A percentile compares a stretch with the other conserved stretches of the same genome.
Evolutionary conservation across 2,888 invertebrate genomes (phyloP).

Genomic region (Thecophora atra): DNA sequence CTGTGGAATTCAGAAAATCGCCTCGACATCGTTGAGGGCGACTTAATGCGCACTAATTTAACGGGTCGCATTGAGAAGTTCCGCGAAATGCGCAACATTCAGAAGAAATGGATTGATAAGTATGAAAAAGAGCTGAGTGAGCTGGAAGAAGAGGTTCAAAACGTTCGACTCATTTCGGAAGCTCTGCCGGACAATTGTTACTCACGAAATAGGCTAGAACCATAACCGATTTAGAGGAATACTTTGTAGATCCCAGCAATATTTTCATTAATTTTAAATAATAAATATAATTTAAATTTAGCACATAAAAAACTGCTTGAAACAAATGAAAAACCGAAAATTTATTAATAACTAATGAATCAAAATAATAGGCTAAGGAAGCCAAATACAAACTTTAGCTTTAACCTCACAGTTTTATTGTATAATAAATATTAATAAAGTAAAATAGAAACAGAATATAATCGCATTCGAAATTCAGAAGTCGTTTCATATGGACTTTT

Average conservation of each 20-base stretch:
- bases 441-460: too few relatives aligned
- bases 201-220: constrained; percentile 79
- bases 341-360: background rate
- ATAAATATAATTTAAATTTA: background rate
- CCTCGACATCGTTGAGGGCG: constrained; percentile 75
- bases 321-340: background rate
- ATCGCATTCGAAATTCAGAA: too few relatives aligned
- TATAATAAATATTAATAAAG: background rate
- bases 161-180: constrained; percentile 81
- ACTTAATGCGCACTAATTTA: constrained; percentile 77
- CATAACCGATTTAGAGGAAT: constrained; percentile 49
- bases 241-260: constrained; percentile 13
- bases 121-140: constrained; percentile 80
- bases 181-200: constrained; percentile 86
- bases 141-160: constrained; percentile 80
- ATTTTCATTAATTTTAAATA: constrained; percentile 20
- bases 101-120: constrained; percentile 80
- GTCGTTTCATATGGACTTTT: too few relatives aligned
- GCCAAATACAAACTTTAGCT: constrained; percentile 15
- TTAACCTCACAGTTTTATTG: constrained; percentile 13
- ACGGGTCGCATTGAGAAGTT: constrained; percentile 79
- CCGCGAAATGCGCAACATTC: constrained; percentile 75
- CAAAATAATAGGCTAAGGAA: constrained; percentile 11
- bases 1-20: constrained; percentile 69
- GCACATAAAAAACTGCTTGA: background rate